phyloP scores from a whole-genome alignment of 1,140 invertebrate species.

The Caenorhabditis elegans region WBcel235 BX284604.4:3749501-3750000 shows the following conservation, averaged over 20 bases:
- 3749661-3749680: constrained; percentile 37
- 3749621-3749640: constrained; percentile 12
- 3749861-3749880: constrained; percentile 33
- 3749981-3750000: constrained; percentile 2
- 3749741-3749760: constrained; percentile 24
- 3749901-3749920: constrained; percentile 2
- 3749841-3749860: constrained; percentile 39
- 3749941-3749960: constrained; percentile 16
- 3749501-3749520: constrained; percentile 46
- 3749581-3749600: constrained; percentile 50
- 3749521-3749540: constrained; percentile 50
- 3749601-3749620: constrained; percentile 50
- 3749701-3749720: constrained; percentile 25
- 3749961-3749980: constrained; percentile 4
- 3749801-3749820: constrained; percentile 42
- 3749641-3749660: constrained; percentile 11
- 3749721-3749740: constrained; percentile 43
- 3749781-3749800: constrained; percentile 46
- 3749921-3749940: neutral
- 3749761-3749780: constrained; percentile 40
- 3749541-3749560: constrained; percentile 39
- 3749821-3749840: constrained; percentile 45
- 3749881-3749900: neutral
- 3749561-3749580: constrained; percentile 29
- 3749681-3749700: constrained; percentile 45